Base-by-base conservation (phyloP, 2,113 vertebrate genomes). In the Rhabdornis inornatus region DNA sequence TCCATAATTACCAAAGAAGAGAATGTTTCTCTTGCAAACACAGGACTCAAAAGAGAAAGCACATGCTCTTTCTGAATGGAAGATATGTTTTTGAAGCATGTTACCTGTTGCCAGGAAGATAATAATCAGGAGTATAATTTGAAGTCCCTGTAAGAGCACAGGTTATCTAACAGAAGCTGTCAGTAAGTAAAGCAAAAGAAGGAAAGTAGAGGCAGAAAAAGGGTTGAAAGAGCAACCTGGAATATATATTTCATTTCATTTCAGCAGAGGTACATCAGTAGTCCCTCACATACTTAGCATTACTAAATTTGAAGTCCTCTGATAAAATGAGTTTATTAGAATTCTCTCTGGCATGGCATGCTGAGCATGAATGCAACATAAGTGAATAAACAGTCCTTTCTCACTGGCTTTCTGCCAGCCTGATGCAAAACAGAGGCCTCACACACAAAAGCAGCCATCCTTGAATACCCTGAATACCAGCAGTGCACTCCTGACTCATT, bases 241-340 rank as follows among this genome's bases (percentile, higher is more conserved):
- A 74, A 65, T 6, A 17, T 37, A 33, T n/a, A 42, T 89, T 85
- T 87, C 71, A 91, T 95, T n/a, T n/a, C n/a, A 40, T 40, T 92
- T 94, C 90, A 95, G 91, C 83, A 95, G 81, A 8, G 14, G 56
- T 82, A 78, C 69, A 80, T 72, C 92, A 95, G 75, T 64, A 71
- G 83, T 80, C 79, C 75, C 64, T 89, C 74, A 94, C 22, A 28
- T 72, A 93, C n/a, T 93, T 31, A 56, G 49, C 40, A 57, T 87
- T 80, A 87, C 86, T 94, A 87, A 95, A 93, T 93, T 82, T 90
- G 75, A 97, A 92, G 74, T 81, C 85, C 89, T 96, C 82, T 90
- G 77, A 96, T 75, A 92, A 96, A 96, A 96, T 72, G 13, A 93
- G 60, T 95, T 88, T 57, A 96, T 95, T 95, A 96, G 95, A 85